These are phyloP conservation scores for Drepana falcataria DNA, from an alignment of 2,888 invertebrate species.

Conservation along the genomic window DNA sequence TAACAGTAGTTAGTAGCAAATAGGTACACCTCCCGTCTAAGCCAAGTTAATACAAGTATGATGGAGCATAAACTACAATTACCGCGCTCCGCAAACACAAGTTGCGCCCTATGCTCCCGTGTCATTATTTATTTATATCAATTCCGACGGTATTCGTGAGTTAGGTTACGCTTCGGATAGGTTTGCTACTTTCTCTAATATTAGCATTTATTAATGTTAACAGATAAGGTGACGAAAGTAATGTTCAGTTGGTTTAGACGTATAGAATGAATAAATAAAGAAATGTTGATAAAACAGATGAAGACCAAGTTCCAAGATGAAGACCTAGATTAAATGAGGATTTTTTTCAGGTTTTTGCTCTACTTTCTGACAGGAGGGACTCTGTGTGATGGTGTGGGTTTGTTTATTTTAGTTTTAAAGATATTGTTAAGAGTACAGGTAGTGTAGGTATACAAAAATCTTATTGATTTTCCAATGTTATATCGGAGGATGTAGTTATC, in stretches of 20 bases:
- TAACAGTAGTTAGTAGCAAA: too few relatives aligned
- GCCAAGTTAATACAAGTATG: neutral
- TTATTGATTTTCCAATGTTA: neutral
- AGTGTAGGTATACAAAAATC: too few relatives aligned
- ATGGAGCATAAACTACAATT: conserved; percentile 6
- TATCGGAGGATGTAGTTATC: neutral
- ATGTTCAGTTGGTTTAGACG: too few relatives aligned
- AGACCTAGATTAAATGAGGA: too few relatives aligned
- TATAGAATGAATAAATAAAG: too few relatives aligned
- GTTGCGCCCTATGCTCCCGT: conserved; percentile 21
- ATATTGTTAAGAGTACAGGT: too few relatives aligned
- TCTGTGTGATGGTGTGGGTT: too few relatives aligned
- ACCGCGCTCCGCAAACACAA: conserved; percentile 8
- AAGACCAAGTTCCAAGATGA: too few relatives aligned
- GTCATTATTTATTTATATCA: conserved; percentile 37
- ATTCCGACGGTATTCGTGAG: conserved; percentile 22
- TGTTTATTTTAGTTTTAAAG: too few relatives aligned
- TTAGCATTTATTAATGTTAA: neutral
- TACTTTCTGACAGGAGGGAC: too few relatives aligned
- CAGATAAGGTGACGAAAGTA: neutral
- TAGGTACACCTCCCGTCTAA: neutral
- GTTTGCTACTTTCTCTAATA: conserved; percentile 4
- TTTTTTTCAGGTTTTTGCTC: too few relatives aligned
- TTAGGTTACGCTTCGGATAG: conserved; percentile 12
- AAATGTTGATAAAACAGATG: too few relatives aligned